Percentiles rank a stretch among this genome's conserved stretches.
phyloP scores from a whole-genome alignment of 2,113 vertebrate genomes.

The Chaetorhynchus papuensis region DNA sequence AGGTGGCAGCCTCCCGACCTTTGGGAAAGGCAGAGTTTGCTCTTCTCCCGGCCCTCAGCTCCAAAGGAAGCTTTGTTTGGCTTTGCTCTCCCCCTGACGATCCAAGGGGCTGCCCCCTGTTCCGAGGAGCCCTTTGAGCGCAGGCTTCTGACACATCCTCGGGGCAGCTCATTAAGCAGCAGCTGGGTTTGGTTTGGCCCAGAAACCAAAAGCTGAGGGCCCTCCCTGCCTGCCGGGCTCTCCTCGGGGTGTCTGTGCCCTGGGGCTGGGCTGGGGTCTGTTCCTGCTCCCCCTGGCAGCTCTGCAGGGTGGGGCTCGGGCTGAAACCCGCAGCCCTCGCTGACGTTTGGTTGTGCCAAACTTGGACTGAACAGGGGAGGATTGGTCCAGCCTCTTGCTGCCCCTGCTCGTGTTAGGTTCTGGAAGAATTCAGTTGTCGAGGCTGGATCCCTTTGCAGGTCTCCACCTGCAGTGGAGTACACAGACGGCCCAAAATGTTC shows the following conservation, averaged over 20 bases:
- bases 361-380: accelerated
- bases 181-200: not conserved
- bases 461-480: not conserved
- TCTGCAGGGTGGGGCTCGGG: not conserved
- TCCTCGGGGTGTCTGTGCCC: not conserved
- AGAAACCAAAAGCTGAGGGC: accelerated
- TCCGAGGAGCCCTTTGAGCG: not conserved
- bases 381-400: not conserved
- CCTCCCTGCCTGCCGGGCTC: accelerated
- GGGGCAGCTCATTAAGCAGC: not conserved
- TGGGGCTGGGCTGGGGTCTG: too few species aligned
- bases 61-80: not conserved
- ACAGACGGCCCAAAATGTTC: accelerated
- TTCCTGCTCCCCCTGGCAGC: not conserved
- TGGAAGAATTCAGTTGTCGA: too few species aligned
- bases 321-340: too few species aligned
- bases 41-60: too few species aligned
- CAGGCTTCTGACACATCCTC: not conserved
- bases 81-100: not conserved
- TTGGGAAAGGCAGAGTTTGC: accelerated
- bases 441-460: accelerated
- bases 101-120: accelerated
- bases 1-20: accelerated
- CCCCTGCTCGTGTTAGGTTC: accelerated
- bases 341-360: accelerated